These are phyloP conservation scores for Drosophila picticornis DNA, from an alignment of 2,888 invertebrate genomes.

Conservation along the genomic window DNA sequence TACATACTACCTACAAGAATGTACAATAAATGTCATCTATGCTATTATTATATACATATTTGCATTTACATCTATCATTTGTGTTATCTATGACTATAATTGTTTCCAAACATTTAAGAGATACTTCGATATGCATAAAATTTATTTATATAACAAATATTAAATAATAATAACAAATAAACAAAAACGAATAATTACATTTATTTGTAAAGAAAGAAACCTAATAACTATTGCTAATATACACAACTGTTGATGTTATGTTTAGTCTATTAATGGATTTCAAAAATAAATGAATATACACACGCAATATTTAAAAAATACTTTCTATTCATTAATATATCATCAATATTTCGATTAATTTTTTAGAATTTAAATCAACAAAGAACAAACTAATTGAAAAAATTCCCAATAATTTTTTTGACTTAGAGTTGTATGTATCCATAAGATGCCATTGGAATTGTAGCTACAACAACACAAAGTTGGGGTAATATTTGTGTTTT, in stretches of 20 bases:
- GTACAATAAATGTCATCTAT: constrained; percentile 58
- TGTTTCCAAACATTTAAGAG: constrained; percentile 68
- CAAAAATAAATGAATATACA: constrained; percentile 73
- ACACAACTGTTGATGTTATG: constrained; percentile 84
- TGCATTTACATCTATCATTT: constrained; percentile 65
- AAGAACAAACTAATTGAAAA: not conserved
- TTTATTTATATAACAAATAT: constrained; percentile 66
- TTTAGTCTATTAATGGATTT: constrained; percentile 80
- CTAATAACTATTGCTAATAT: constrained; percentile 77
- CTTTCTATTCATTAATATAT: not conserved
- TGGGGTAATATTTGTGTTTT: not conserved
- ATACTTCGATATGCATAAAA: constrained; percentile 55
- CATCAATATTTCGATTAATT: not conserved
- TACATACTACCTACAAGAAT: constrained; percentile 49
- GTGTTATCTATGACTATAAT: constrained; percentile 81
- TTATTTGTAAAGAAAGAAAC: constrained; percentile 48
- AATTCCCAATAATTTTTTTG: not conserved
- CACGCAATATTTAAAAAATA: constrained; percentile 37
- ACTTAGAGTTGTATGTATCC: not conserved
- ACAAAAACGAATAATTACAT: constrained; percentile 20
- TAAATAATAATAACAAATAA: constrained; percentile 20
- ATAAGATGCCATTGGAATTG: not conserved
- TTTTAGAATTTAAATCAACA: not conserved
- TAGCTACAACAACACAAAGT: not conserved
- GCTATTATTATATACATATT: constrained; percentile 41